phyloP scores from a whole-genome alignment of 2,888 invertebrate genomes.

The Morpho helenor region DNA sequence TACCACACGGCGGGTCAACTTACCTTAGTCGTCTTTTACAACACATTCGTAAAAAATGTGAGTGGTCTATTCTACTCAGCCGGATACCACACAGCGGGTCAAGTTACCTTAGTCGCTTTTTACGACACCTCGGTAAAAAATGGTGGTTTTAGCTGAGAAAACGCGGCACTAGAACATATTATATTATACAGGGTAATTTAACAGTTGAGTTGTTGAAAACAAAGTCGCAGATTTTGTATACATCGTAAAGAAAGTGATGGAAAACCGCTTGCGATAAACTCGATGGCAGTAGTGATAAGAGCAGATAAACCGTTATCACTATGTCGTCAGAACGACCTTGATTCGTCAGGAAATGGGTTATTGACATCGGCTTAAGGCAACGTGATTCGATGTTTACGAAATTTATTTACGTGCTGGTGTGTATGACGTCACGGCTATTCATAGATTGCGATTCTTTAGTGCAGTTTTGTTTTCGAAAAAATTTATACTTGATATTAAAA shows the following conservation, averaged over 20 bases:
- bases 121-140: not conserved
- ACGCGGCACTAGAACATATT: too few species aligned
- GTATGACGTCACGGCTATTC: constrained; percentile 12
- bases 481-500: too few species aligned
- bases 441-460: constrained; percentile 6
- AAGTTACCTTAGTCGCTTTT: too few species aligned
- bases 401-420: constrained; percentile 18
- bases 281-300: constrained; percentile 27
- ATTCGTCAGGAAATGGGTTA: constrained; percentile 29
- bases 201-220: not conserved
- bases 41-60: too few species aligned
- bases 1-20: too few species aligned
- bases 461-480: too few species aligned
- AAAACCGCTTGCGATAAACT: not conserved
- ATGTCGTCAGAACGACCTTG: constrained; percentile 38
- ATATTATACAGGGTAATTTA: too few species aligned
- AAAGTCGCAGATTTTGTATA: not conserved
- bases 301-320: constrained; percentile 33
- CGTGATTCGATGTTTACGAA: constrained; percentile 22
- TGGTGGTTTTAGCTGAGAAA: too few species aligned
- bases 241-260: constrained; percentile 13
- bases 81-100: too few species aligned
- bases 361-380: constrained; percentile 27
- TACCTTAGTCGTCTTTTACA: too few species aligned
- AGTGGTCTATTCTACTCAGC: too few species aligned